phyloP scores from a whole-genome alignment of 1,140 invertebrate species.

The Cyclina sinensis region DNA sequence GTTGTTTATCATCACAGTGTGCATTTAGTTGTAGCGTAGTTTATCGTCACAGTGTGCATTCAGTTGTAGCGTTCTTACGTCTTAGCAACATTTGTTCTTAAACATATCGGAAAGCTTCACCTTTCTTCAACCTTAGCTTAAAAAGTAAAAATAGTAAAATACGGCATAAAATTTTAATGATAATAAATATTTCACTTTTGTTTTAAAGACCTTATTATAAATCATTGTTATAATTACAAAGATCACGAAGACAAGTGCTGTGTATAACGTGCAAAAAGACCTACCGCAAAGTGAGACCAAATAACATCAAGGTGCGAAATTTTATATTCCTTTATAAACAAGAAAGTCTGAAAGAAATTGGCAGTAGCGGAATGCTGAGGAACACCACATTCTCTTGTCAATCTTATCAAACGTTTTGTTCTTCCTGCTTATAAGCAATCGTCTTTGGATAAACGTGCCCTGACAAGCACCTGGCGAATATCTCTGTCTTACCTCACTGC shows the following conservation, averaged over 20 bases:
- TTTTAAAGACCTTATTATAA: too few species aligned
- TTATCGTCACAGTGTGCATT: too few species aligned
- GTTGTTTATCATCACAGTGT: too few species aligned
- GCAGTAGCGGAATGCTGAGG: neutral
- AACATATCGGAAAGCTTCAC: too few species aligned
- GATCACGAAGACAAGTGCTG: neutral
- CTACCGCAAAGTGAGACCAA: constrained; percentile 52
- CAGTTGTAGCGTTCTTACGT: too few species aligned
- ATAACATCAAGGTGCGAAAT: constrained; percentile 64
- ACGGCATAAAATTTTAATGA: too few species aligned
- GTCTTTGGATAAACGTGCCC: constrained; percentile 1
- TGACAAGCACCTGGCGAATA: constrained; percentile 19
- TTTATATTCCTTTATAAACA: constrained; percentile 66
- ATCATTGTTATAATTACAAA: neutral
- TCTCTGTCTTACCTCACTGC: neutral
- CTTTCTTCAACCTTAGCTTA: too few species aligned
- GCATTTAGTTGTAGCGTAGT: too few species aligned
- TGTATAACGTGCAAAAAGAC: neutral
- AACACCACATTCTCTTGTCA: constrained; percentile 26
- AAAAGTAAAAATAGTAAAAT: too few species aligned
- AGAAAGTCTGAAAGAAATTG: constrained; percentile 38
- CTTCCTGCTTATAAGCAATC: constrained; percentile 30
- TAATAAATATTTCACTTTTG: too few species aligned
- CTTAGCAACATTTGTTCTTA: too few species aligned
- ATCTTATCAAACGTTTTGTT: constrained; percentile 52